Conservation (phyloP, 1,140 invertebrate genomes). For the Trachelipus rathkii region DNA sequence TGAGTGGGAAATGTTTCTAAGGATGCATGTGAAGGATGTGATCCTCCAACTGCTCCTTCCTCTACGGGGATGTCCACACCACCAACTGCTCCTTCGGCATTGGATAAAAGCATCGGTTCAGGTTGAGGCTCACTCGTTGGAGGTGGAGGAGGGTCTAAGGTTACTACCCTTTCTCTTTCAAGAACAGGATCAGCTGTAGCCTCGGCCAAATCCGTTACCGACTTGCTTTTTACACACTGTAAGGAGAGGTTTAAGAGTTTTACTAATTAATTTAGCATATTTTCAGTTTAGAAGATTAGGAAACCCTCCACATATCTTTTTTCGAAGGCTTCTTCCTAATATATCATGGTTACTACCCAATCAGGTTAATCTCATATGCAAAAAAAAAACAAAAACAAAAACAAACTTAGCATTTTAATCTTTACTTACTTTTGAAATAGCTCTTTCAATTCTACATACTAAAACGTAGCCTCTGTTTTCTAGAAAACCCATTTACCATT, state of each 20-base stretch:
- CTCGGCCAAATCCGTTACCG: conserved; percentile 86
- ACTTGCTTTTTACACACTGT: conserved; percentile 90
- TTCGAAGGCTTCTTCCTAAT: not conserved
- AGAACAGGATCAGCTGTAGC: conserved; percentile 80
- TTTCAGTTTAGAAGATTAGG: not conserved
- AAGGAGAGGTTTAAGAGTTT: conserved; percentile 28
- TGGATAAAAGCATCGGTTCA: not conserved
- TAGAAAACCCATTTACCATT: no score
- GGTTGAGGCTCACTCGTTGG: not conserved
- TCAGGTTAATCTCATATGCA: no score
- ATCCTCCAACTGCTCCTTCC: not conserved
- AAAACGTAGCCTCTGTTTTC: no score
- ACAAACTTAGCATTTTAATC: no score
- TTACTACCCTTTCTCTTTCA: conserved; percentile 54
- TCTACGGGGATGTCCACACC: not conserved
- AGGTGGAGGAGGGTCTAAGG: conserved; percentile 39
- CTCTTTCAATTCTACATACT: no score
- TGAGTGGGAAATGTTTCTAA: not conserved
- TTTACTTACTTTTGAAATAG: no score
- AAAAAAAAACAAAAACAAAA: no score
- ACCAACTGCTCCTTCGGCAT: not conserved
- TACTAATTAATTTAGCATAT: not conserved
- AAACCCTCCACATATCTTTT: not conserved
- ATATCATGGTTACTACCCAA: no score
- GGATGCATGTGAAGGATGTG: not conserved